A percentile compares a stretch with the other conserved stretches of the same genome.
These are phyloP conservation scores for Melanotaenia nigrans DNA, from an alignment of 2,797 vertebrate genomes.

Conservation along the genomic window DNA sequence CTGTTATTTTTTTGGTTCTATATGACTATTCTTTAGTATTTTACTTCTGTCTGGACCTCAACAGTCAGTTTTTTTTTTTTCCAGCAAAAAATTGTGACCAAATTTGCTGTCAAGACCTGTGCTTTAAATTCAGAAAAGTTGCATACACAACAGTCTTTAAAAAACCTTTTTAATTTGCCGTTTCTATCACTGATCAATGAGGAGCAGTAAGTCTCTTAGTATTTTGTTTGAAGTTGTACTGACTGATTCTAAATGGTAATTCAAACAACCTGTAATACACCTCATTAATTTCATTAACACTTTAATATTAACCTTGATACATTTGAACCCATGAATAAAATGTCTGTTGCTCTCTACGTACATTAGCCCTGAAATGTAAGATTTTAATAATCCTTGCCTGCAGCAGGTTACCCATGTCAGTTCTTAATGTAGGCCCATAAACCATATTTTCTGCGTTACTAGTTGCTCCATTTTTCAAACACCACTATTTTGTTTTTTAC, in stretches of 20 bases:
- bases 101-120: neutral
- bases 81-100: neutral
- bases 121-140: neutral
- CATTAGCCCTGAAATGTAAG: slow-evolving; percentile 19
- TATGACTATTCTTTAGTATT: too few species aligned
- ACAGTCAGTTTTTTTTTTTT: neutral
- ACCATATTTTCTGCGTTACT: slow-evolving; percentile 31
- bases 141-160: neutral
- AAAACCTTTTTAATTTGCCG: neutral
- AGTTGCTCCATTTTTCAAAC: slow-evolving; percentile 26
- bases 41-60: neutral
- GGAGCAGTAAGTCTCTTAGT: neutral
- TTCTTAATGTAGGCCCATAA: slow-evolving; percentile 11
- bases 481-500: slow-evolving; percentile 26
- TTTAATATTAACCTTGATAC: neutral
- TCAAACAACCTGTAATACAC: neutral
- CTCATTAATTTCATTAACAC: neutral
- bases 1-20: too few species aligned
- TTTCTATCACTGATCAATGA: neutral
- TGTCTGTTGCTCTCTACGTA: neutral
- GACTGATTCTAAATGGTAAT: neutral
- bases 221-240: neutral
- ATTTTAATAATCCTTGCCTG: slow-evolving; percentile 23
- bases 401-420: slow-evolving; percentile 16
- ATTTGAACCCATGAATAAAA: neutral